These are phyloP conservation scores for Caenorhabditis auriculariae DNA, from an alignment of 2,888 invertebrate species.

Conservation along the genomic window DNA sequence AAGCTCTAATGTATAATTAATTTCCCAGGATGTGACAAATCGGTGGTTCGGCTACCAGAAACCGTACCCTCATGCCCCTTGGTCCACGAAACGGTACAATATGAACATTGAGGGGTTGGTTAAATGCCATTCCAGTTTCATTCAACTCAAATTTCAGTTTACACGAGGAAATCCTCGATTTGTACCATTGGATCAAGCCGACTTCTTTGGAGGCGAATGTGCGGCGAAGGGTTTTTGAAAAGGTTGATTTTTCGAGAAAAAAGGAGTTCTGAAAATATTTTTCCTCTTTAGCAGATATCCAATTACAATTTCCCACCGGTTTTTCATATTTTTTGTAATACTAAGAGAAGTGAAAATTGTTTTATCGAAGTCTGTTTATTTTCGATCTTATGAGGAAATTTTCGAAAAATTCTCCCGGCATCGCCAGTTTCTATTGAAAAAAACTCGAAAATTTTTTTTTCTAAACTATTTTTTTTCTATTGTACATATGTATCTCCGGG, in stretches of 20 bases:
- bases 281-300: too few species aligned
- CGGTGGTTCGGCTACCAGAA: conserved; percentile 28
- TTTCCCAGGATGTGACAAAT: conserved; percentile 9
- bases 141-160: conserved; percentile 71
- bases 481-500: too few species aligned
- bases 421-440: too few species aligned
- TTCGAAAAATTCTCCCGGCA: too few species aligned
- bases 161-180: conserved; percentile 95
- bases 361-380: too few species aligned
- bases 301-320: too few species aligned
- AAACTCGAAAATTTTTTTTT: too few species aligned
- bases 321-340: background rate
- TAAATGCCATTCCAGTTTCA: too few species aligned
- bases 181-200: conserved; percentile 90
- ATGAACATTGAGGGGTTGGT: conserved; percentile 41
- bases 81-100: conserved; percentile 43
- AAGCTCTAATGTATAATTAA: too few species aligned
- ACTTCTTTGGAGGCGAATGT: conserved; percentile 86
- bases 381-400: too few species aligned
- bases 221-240: conserved; percentile 82
- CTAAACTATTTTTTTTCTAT: too few species aligned
- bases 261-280: too few species aligned
- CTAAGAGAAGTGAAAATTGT: background rate
- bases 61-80: conserved; percentile 31
- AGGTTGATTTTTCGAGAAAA: conserved; percentile 77